Conservation (phyloP, 1,140 invertebrate species). For the Littorina saxatilis region DNA sequence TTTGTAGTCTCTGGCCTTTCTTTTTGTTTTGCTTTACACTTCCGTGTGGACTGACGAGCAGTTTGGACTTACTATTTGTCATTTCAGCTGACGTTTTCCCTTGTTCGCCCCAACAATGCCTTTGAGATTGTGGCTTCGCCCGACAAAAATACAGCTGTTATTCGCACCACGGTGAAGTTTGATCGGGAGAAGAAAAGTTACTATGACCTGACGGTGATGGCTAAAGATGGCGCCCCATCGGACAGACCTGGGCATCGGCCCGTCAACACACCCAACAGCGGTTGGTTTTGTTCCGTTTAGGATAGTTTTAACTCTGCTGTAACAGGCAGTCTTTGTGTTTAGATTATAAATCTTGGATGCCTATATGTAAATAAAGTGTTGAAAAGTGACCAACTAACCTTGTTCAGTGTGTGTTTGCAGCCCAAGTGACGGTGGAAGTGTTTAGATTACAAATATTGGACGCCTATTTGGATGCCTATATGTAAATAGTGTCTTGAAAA, state of each 20-base stretch:
- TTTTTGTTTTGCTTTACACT: too few relatives aligned
- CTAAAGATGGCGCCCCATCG: conserved; percentile 56
- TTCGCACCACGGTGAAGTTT: conserved; percentile 60
- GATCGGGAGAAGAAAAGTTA: conserved; percentile 59
- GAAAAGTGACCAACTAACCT: too few relatives aligned
- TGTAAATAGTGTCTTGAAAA: too few relatives aligned
- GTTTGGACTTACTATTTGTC: too few relatives aligned
- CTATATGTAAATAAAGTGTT: too few relatives aligned
- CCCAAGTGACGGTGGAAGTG: conserved; percentile 55
- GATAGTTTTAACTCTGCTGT: neutral
- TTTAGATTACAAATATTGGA: neutral
- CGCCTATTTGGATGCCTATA: too few relatives aligned
- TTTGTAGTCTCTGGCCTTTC: too few relatives aligned
- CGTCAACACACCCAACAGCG: conserved; percentile 59
- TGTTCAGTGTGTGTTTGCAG: conserved; percentile 59
- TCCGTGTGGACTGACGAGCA: too few relatives aligned
- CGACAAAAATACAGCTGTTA: conserved; percentile 50
- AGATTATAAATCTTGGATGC: neutral
- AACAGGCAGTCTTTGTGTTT: neutral
- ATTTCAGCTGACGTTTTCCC: conserved; percentile 35
- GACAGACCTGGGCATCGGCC: conserved; percentile 58
- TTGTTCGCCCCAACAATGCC: conserved; percentile 52
- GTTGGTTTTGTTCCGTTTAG: conserved; percentile 48
- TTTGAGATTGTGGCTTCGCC: conserved; percentile 32
- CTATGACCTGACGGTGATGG: conserved; percentile 60